Evolutionary conservation across 2,888 invertebrate species (phyloP), one percentile per base, ranked within the genome.

Genomic region (Petrophora chlorosata): DNA sequence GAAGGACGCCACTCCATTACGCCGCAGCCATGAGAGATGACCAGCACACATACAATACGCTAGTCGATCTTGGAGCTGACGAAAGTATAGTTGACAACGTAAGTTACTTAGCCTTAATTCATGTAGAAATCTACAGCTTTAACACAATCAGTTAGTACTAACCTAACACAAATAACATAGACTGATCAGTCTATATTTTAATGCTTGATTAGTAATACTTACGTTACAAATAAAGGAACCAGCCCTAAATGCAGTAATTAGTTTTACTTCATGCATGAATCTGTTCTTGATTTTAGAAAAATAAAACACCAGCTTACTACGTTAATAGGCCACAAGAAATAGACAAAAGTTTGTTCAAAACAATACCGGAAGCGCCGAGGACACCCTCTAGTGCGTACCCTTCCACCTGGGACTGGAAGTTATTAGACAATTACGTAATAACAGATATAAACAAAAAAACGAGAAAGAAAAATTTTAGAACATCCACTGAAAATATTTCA

Each of bases 1-100:
- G 97, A 13, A 92, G 96, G 59, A 97, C 97, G 0, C 95, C 98
- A 0, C 84, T 98, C 34, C 98, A 98, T 83, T 98, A 96, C 82
- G 95, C 97, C 0, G 96, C 96, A 1, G 92, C 94, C 8, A 90
- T 94, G 14, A 94, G 95, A 74, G 96, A 97, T 66, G 95, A 94
- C 41, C 94, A 93, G 56, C 92, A 94, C 59, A 94, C 95, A 68
- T 97, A 94, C 72, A 93, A 95, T 67, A 92, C 95, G 42, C 91
- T 98, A 7, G 92, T 95, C 19, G 93, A 93, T 59, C 92, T 94
- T 14, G 98, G 98, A 17, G 96, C 97, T 12, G 96, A 97, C 68
- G 96, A 97, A 81, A 94, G 94, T 58, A 92, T 93, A 43, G 85
- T 94, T 26, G 98, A 98, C 80, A 95, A 95, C 82, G 98, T 98